Evolutionary conservation across 2,797 vertebrate species (phyloP), one percentile per base, ranked within the genome.

Genomic region (Danio jaintianensis): DNA sequence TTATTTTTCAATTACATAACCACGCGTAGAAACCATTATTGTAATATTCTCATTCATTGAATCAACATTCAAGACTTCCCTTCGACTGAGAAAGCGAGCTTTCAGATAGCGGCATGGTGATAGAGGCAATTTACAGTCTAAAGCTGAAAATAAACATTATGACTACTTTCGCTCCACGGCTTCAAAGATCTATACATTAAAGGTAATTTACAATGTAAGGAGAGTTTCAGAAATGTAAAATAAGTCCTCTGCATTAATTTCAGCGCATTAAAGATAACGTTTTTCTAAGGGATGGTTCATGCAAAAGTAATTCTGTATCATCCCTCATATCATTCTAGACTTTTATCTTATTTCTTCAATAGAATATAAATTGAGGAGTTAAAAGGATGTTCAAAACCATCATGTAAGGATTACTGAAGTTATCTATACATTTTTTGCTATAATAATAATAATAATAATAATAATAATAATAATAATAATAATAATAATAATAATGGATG

Each of bases 1-100:
- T 62, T 68, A 69, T 61, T 61, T 79, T 63, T 70, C 67, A 71
- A 72, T 79, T 63, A 72, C 56, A 72, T 40, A 70, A 52, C 29
- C 76, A 42, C 47, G 29, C 55, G 61, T 71, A 55, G 55, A 79
- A 72, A 22, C 77, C 45, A 29, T 71, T 71, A 63, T 79, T 79
- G 45, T 63, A 70, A 78, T 52, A 61, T 61, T 61, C 64, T 43
- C 38, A 61, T 72, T 72, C 67, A 79, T 53, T 71, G 48, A 63
- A 70, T 70, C 47, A 48, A 48, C 77, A 63, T 71, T 79, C 67
- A 52, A 52, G 20, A 52, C 55, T 42, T 42, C 58, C 40, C 47
- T 53, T 52, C 5, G 47, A 43, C 66, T 50, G 77, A 70, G 36
- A 63, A 53, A 52, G 4, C 11, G 5, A 12, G 36, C 58, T 53